Conservation (phyloP, 2,113 vertebrate species). For the Origma solitaria region DNA sequence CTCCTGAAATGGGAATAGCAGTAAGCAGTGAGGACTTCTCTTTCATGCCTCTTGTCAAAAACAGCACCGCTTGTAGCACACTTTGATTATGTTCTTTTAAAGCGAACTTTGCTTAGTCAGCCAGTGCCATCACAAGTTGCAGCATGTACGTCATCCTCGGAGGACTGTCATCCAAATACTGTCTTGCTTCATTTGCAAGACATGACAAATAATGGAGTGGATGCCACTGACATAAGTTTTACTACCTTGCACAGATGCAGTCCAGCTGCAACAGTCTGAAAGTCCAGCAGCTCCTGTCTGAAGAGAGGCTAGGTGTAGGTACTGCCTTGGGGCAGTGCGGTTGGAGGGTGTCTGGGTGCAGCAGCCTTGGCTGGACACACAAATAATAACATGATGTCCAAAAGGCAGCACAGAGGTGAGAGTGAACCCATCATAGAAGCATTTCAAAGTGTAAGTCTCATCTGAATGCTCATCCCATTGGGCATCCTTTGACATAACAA, state of each 20-base stretch:
- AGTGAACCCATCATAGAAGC: not conserved
- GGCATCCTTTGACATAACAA: not conserved
- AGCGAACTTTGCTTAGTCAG: not conserved
- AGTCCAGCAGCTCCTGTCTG: not conserved
- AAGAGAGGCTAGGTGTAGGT: not conserved
- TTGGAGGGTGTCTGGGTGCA: not conserved
- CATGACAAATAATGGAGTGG: not conserved
- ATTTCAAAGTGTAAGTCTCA: not conserved
- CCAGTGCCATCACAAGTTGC: not conserved
- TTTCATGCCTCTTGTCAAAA: not conserved
- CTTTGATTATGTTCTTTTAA: not conserved
- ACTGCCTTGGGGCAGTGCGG: not conserved
- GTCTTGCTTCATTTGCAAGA: not conserved
- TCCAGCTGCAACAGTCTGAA: not conserved
- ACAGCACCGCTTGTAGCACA: not conserved
- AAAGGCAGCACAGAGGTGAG: not conserved
- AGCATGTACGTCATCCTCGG: not conserved
- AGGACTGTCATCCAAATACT: not conserved
- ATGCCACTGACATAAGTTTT: not conserved
- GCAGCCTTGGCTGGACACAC: not conserved
- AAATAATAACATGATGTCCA: not conserved
- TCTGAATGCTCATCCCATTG: not conserved
- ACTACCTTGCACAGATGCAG: not conserved
- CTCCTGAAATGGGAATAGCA: not conserved
- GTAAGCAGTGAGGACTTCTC: not conserved